Evolutionary conservation across 2,113 vertebrate genomes (phyloP), one percentile per base, ranked within the genome.

Genomic region (Beaufortia kweichowensis): DNA sequence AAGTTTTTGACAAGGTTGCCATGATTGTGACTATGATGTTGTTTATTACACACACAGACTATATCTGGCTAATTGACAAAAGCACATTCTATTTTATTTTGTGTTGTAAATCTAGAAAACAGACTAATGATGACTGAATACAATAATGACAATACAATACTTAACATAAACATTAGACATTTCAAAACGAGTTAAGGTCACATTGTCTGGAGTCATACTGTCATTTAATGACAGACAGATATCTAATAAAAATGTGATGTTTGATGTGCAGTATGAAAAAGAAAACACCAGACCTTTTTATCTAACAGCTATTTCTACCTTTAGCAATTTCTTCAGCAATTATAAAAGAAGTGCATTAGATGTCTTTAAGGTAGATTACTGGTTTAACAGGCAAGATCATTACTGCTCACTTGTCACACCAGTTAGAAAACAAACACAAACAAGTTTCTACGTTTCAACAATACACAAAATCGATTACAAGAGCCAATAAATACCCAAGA

Each of bases 151-250:
- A n/a, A 24, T 69, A 66, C 24, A 66, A 26, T 6, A 65, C 26
- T 33, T 69, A 57, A 59, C 15, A 71, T 29, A 15, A 69, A 26
- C 7, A 24, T 57, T 8, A 11, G 15, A 71, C 68, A 71, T 21
- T 71, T 71, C 12, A 26, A 39, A 41, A 71, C 31, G 8, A 24
- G 14, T 71, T 71, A 71, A 71, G 53, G 68, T 71, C 53, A 71
- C 53, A 33, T 57, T 33, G 66, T 33, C 50, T 71, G 68, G 68
- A 57, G 68, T 57, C 14, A 39, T 31, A 71, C n/a, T n/a, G n/a
- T n/a, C n/a, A n/a, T n/a, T n/a, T n/a, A n/a, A n/a, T n/a, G n/a
- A n/a, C n/a, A n/a, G n/a, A n/a, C n/a, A n/a, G n/a, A n/a, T n/a
- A n/a, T n/a, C n/a, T n/a, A n/a, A n/a, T n/a, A n/a, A n/a, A n/a